Conservation (phyloP, 2,888 invertebrate genomes). For the Luperina nickerlii region DNA sequence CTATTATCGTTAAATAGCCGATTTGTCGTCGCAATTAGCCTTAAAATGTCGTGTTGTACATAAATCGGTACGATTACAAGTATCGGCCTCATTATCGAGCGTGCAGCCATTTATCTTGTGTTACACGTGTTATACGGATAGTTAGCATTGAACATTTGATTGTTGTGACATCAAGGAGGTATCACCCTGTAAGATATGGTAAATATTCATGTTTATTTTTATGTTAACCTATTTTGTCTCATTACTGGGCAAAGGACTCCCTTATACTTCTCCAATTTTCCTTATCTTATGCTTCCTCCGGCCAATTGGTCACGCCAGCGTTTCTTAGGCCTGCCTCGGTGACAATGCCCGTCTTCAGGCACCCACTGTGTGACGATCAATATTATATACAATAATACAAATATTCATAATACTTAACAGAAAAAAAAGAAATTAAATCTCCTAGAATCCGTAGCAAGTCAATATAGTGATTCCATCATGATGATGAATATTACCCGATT, state of each 20-base stretch:
- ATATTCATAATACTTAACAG: no score
- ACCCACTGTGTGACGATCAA: not conserved
- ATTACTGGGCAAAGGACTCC: not conserved
- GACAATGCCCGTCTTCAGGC: not conserved
- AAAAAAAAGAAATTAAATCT: not conserved
- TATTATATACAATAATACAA: no score
- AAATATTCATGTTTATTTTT: not conserved
- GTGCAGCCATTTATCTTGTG: conserved; percentile 57
- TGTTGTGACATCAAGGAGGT: conserved; percentile 11
- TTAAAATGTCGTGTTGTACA: conserved; percentile 80
- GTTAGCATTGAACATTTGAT: conserved; percentile 44
- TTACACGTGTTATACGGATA: conserved; percentile 31
- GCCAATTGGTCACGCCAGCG: not conserved
- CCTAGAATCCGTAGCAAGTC: not conserved
- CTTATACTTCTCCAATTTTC: not conserved
- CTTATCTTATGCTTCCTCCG: not conserved
- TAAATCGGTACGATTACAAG: conserved; percentile 78
- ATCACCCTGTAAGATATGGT: not conserved
- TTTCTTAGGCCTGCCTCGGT: not conserved
- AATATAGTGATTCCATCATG: not conserved
- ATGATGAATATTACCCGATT: not conserved
- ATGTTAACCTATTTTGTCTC: not conserved
- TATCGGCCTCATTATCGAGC: conserved; percentile 70
- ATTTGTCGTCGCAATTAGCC: conserved; percentile 84
- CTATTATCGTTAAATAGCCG: conserved; percentile 83